Conservation (phyloP, 2,797 vertebrate genomes). For the Hylomyscus alleni region DNA sequence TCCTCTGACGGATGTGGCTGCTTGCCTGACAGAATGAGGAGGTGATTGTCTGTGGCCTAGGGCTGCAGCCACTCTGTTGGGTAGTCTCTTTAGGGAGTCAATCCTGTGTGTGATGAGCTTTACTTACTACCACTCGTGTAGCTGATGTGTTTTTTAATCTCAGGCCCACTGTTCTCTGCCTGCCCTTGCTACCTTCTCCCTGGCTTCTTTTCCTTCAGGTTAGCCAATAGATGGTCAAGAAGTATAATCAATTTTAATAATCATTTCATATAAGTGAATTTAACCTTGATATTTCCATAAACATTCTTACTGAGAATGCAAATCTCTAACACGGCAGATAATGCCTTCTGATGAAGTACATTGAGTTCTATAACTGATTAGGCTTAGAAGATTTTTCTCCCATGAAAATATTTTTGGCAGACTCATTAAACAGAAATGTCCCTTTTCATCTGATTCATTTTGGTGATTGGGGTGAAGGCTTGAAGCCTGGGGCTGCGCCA, state of each 20-base stretch:
- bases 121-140: background rate
- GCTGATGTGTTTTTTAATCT: background rate
- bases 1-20: conserved; percentile 47
- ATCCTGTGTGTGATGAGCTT: background rate
- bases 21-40: conserved; percentile 67
- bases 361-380: conserved; percentile 31
- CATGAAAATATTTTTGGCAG: conserved; percentile 28
- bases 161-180: background rate
- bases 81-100: background rate
- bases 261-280: conserved; percentile 47
- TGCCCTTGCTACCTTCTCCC: background rate
- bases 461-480: background rate
- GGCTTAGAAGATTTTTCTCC: conserved; percentile 56
- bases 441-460: conserved; percentile 19
- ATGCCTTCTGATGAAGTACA: conserved; percentile 54
- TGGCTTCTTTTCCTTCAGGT: background rate
- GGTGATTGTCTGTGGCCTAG: background rate
- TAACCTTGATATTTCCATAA: conserved; percentile 55
- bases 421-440: background rate
- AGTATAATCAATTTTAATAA: conserved; percentile 55
- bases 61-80: conserved; percentile 14
- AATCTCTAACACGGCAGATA: conserved; percentile 12
- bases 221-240: conserved; percentile 19
- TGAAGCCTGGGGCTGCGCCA: background rate
- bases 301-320: conserved; percentile 34